Conservation (phyloP, 2,113 vertebrate species). For the Nycticryphes semicollaris region DNA sequence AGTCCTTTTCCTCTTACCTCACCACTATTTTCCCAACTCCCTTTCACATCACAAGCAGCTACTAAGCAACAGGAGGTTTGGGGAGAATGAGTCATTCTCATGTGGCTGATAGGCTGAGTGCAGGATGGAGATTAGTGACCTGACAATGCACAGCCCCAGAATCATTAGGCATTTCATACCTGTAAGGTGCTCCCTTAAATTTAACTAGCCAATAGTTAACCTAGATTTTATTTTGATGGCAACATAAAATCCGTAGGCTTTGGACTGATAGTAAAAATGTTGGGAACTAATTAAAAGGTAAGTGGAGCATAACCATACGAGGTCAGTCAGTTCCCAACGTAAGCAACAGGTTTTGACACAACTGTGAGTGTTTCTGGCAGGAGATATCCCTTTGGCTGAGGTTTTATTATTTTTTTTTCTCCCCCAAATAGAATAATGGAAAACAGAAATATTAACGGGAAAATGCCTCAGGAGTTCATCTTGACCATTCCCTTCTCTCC, state of each 20-base stretch:
- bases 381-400: neutral
- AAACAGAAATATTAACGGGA: neutral
- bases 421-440: neutral
- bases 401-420: neutral
- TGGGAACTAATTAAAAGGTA: neutral
- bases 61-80: slow-evolving; percentile 11
- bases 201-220: neutral
- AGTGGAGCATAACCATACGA: accelerated
- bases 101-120: neutral
- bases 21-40: neutral
- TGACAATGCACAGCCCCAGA: neutral
- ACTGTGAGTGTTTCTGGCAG: neutral
- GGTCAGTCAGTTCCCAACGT: neutral
- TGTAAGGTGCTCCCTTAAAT: neutral
- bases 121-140: neutral
- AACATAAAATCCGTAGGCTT: neutral
- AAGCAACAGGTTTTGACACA: neutral
- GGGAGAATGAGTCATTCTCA: slow-evolving; percentile 2
- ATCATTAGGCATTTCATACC: neutral
- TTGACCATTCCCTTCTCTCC: neutral
- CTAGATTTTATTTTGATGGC: neutral
- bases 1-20: neutral
- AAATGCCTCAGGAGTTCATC: neutral
- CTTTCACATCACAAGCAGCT: neutral
- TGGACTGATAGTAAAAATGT: neutral